Evolutionary conservation across 1,140 invertebrate species (phyloP).

Genomic region (Drosophila sechellia): DNA sequence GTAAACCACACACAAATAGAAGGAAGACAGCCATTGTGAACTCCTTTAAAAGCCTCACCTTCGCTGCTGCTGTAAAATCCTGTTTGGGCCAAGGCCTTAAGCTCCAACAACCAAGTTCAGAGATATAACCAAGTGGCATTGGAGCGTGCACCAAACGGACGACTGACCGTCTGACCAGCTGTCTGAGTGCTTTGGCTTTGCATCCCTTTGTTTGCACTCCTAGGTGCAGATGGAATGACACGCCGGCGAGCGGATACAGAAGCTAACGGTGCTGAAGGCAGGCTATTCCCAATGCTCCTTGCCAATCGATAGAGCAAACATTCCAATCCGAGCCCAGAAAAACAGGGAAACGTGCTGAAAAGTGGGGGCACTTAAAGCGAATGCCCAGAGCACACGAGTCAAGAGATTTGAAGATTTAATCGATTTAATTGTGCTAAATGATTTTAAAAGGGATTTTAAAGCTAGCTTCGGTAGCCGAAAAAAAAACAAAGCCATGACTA

Average conservation of each 20-base stretch:
- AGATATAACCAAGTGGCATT: conserved; percentile 13
- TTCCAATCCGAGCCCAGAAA: conserved; percentile 12
- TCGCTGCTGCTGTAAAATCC: too few species aligned
- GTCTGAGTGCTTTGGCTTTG: conserved; percentile 48
- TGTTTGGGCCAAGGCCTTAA: conserved; percentile 4
- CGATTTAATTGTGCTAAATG: conserved; percentile 8
- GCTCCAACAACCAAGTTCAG: neutral
- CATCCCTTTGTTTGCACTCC: conserved; percentile 54
- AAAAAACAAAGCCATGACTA: too few species aligned
- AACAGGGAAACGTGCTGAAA: conserved; percentile 1
- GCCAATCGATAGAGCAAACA: conserved; percentile 70
- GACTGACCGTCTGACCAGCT: conserved; percentile 15
- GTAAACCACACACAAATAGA: conserved; percentile 27
- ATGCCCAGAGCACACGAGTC: neutral
- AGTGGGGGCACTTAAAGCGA: neutral
- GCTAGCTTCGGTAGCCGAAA: too few species aligned
- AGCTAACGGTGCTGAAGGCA: conserved; percentile 19
- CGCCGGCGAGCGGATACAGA: conserved; percentile 5
- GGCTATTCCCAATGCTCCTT: conserved; percentile 28
- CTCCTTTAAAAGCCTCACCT: conserved; percentile 1
- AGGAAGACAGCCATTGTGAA: conserved; percentile 11
- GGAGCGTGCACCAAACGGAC: conserved; percentile 15
- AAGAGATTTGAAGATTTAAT: neutral
- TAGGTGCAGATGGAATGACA: conserved; percentile 39
- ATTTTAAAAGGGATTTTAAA: neutral